These are phyloP conservation scores for Nysson spinosus DNA, from an alignment of 2,888 invertebrate species.

Conservation along the genomic window DNA sequence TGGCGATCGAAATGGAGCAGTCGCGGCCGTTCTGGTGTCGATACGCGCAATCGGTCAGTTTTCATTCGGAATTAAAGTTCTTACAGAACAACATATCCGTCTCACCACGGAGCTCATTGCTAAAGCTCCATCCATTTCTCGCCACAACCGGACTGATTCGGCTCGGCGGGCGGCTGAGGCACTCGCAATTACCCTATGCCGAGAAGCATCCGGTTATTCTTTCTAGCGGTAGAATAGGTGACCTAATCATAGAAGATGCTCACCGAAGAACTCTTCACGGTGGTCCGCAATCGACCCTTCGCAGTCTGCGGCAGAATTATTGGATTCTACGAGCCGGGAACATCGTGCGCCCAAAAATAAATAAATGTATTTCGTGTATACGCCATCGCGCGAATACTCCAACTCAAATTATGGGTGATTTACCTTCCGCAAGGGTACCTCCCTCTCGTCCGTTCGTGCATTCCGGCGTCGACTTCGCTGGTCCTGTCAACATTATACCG, in stretches of 20 bases:
- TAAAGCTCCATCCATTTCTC: too few relatives aligned
- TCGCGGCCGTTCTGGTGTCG: too few relatives aligned
- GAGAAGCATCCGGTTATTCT: conserved; percentile 1
- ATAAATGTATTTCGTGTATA: background rate
- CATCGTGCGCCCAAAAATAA: background rate
- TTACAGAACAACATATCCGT: too few relatives aligned
- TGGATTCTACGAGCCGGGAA: conserved; percentile 1
- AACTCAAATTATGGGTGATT: conserved; percentile 46
- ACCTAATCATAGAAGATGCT: background rate
- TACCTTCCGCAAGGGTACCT: conserved; percentile 33
- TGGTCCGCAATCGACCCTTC: background rate
- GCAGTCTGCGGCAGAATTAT: background rate
- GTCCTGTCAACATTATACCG: conserved; percentile 39
- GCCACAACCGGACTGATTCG: too few relatives aligned
- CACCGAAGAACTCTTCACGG: background rate
- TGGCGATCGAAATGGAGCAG: too few relatives aligned
- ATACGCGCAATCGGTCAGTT: too few relatives aligned
- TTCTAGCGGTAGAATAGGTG: background rate
- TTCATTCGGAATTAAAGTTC: too few relatives aligned
- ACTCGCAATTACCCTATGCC: background rate
- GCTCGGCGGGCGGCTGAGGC: background rate
- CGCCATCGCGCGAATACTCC: conserved; percentile 25
- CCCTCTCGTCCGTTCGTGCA: conserved; percentile 32
- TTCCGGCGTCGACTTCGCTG: conserved; percentile 54
- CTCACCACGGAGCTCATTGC: too few relatives aligned